Evolutionary conservation across 2,888 invertebrate species (phyloP).

Genomic region (Pemphredon lugubris): DNA sequence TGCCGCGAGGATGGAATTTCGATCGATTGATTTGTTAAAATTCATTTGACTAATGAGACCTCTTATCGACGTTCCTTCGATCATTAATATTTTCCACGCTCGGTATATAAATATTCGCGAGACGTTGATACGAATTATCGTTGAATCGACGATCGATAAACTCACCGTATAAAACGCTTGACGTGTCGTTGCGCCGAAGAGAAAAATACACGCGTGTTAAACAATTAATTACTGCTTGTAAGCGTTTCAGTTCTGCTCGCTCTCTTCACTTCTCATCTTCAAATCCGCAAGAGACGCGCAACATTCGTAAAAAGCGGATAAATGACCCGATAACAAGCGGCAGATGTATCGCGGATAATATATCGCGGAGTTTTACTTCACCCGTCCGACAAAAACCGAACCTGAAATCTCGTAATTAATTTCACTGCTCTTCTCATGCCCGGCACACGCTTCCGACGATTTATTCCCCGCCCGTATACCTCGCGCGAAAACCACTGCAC

Average conservation of each 20-base stretch:
- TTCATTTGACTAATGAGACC: neutral
- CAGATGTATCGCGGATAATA: constrained; percentile 35
- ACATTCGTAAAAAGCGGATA: constrained; percentile 32
- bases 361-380: constrained; percentile 19
- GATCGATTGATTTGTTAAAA: neutral
- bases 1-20: neutral
- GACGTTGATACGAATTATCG: too few relatives aligned
- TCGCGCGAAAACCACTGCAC: too few relatives aligned
- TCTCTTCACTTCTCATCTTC: constrained; percentile 16
- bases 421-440: constrained; percentile 2
- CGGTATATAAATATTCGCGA: neutral
- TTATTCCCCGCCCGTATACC: constrained; percentile 7
- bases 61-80: neutral
- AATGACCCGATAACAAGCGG: constrained; percentile 40
- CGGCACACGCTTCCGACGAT: constrained; percentile 2
- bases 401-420: constrained; percentile 29
- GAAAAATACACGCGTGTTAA: too few relatives aligned
- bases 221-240: constrained; percentile 44
- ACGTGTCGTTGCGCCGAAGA: too few relatives aligned
- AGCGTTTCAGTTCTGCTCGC: constrained; percentile 5
- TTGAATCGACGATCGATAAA: too few relatives aligned
- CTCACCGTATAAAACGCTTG: too few relatives aligned
- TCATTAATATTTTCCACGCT: neutral
- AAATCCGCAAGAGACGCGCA: constrained; percentile 3
- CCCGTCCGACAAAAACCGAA: constrained; percentile 4